Percentiles rank a stretch among this genome's conserved stretches.
Evolutionary conservation across 2,888 invertebrate genomes (phyloP).

Genomic region (Cerceris ruficornis): DNA sequence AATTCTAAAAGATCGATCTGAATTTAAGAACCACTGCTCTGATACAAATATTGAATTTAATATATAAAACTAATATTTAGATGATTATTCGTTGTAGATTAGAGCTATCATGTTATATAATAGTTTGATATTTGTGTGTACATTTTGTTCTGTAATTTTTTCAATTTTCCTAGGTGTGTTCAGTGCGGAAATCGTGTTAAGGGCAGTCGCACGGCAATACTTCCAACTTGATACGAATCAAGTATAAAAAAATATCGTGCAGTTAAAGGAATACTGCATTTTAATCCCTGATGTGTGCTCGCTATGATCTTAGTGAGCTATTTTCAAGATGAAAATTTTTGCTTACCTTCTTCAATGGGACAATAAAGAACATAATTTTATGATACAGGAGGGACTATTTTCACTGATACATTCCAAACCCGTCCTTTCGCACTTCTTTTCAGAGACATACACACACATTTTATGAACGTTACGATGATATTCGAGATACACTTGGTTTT

Average conservation of each 20-base stretch:
- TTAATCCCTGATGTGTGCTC: constrained; percentile 48
- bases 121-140: background rate
- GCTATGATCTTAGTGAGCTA: constrained; percentile 63
- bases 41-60: too few relatives aligned
- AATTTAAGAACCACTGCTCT: too few relatives aligned
- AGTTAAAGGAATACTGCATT: constrained; percentile 48
- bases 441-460: constrained; percentile 13
- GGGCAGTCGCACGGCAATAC: constrained; percentile 77
- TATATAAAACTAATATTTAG: too few relatives aligned
- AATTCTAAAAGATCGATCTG: too few relatives aligned
- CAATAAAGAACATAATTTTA: constrained; percentile 76
- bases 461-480: constrained; percentile 22
- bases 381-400: constrained; percentile 57
- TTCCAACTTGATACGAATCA: constrained; percentile 75
- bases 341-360: constrained; percentile 73
- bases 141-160: constrained; percentile 28
- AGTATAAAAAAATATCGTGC: constrained; percentile 45
- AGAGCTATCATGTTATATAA: too few relatives aligned
- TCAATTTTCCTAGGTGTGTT: constrained; percentile 76
- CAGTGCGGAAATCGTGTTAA: constrained; percentile 79
- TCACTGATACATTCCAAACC: constrained; percentile 56
- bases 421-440: constrained; percentile 42
- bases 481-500: constrained; percentile 18
- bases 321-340: constrained; percentile 68
- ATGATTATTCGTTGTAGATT: background rate